A percentile compares a stretch with the other conserved stretches of the same genome.
phyloP scores from a whole-genome alignment of 2,113 vertebrate genomes.

The Nycticryphes semicollaris region DNA sequence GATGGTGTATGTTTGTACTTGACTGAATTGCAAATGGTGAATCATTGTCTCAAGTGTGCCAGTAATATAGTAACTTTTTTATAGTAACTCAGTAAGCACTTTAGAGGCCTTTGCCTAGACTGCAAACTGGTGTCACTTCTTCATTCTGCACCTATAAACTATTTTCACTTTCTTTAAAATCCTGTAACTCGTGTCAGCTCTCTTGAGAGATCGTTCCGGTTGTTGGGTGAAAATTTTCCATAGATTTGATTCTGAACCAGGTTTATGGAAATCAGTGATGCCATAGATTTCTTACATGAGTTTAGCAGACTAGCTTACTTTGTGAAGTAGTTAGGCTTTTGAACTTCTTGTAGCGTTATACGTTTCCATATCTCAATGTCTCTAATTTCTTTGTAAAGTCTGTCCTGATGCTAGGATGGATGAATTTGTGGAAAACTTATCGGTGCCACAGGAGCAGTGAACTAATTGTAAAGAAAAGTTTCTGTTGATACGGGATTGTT shows the following conservation, averaged over 20 bases:
- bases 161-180: background rate
- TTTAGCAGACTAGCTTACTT: background rate
- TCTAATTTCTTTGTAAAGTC: background rate
- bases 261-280: background rate
- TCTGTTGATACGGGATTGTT: fast-evolving
- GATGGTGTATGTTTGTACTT: background rate
- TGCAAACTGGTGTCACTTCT: background rate
- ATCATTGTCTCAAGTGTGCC: background rate
- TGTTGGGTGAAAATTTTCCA: background rate
- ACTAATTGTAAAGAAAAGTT: background rate
- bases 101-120: background rate
- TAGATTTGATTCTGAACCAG: background rate
- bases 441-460: background rate
- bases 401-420: background rate
- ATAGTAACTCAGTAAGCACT: background rate
- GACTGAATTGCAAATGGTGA: background rate
- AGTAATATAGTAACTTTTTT: background rate
- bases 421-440: background rate
- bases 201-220: background rate
- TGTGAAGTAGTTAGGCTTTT: background rate
- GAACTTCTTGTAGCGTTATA: background rate
- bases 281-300: background rate
- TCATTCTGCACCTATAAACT: background rate
- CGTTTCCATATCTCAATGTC: background rate
- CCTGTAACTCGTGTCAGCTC: background rate